A percentile compares a stretch with the other conserved stretches of the same genome.
phyloP scores from a whole-genome alignment of 2,888 invertebrate species.

The Gasteruption jaculator region DNA sequence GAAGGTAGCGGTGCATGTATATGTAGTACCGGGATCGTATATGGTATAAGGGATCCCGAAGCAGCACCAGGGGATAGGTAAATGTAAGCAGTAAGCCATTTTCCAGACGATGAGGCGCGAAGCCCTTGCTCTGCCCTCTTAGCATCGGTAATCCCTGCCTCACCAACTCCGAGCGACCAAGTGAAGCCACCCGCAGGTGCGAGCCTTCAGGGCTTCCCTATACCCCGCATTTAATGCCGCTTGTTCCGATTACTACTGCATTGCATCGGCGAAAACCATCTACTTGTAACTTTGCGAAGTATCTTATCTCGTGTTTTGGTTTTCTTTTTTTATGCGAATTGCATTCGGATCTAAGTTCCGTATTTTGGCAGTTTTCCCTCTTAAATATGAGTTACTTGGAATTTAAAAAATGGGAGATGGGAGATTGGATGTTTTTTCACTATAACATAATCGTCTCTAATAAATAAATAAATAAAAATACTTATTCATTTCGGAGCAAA shows the following conservation, averaged over 20 bases:
- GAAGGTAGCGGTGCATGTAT: slow-evolving; percentile 10
- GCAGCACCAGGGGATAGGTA: slow-evolving; percentile 34
- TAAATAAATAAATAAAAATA: too few species aligned
- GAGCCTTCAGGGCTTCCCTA: slow-evolving; percentile 41
- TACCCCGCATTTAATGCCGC: slow-evolving; percentile 38
- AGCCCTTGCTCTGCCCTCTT: slow-evolving; percentile 48
- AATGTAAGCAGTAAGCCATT: slow-evolving; percentile 52
- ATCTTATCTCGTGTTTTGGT: too few species aligned
- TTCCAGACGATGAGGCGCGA: slow-evolving; percentile 53
- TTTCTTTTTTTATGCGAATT: too few species aligned
- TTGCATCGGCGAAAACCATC: not conserved
- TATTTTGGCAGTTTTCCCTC: too few species aligned
- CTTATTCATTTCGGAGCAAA: too few species aligned
- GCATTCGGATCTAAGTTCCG: too few species aligned
- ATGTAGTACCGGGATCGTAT: slow-evolving; percentile 1
- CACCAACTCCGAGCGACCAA: slow-evolving; percentile 33
- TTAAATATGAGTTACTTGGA: too few species aligned
- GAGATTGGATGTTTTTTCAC: too few species aligned
- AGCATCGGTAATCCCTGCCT: slow-evolving; percentile 47
- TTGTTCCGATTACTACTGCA: slow-evolving; percentile 26
- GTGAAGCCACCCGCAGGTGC: slow-evolving; percentile 49
- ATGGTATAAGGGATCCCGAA: slow-evolving; percentile 8
- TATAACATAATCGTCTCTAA: too few species aligned
- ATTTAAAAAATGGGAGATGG: too few species aligned
- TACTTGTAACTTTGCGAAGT: not conserved